These are phyloP conservation scores for Orycteropus afer DNA, from an alignment of 2,113 vertebrate species.

Conservation along the genomic window DNA sequence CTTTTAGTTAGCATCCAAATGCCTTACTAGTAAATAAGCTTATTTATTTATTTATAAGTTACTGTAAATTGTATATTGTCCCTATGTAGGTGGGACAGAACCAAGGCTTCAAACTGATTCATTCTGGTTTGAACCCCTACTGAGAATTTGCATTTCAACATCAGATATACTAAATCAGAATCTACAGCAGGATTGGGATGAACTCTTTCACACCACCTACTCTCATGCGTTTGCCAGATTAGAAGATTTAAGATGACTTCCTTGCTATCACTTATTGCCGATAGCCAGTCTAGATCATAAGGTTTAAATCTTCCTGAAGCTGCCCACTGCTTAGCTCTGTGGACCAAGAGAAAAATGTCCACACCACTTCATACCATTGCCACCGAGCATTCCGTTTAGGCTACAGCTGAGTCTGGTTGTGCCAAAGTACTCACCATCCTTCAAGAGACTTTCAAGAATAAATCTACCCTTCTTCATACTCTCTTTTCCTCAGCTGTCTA, in stretches of 20 bases:
- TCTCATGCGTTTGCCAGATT: background rate
- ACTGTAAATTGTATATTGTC: background rate
- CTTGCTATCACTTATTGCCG: background rate
- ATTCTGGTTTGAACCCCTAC: background rate
- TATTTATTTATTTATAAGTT: no score
- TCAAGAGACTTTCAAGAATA: background rate
- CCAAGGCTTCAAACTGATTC: no score
- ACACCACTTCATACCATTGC: accelerated
- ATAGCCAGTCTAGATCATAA: background rate
- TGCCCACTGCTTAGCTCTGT: background rate
- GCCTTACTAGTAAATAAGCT: no score
- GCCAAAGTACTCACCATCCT: background rate
- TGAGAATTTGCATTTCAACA: background rate
- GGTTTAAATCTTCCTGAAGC: background rate
- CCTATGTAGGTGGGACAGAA: background rate
- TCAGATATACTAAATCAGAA: background rate
- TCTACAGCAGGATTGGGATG: no score
- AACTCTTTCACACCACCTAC: background rate
- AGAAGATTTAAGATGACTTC: background rate
- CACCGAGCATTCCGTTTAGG: background rate
- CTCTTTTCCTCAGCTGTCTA: background rate
- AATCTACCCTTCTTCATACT: background rate
- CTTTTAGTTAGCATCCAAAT: no score
- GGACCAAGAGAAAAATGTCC: background rate
- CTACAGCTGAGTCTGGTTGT: background rate